Base-by-base conservation (phyloP, 1,140 invertebrate genomes). In the Dryas iulia region DNA sequence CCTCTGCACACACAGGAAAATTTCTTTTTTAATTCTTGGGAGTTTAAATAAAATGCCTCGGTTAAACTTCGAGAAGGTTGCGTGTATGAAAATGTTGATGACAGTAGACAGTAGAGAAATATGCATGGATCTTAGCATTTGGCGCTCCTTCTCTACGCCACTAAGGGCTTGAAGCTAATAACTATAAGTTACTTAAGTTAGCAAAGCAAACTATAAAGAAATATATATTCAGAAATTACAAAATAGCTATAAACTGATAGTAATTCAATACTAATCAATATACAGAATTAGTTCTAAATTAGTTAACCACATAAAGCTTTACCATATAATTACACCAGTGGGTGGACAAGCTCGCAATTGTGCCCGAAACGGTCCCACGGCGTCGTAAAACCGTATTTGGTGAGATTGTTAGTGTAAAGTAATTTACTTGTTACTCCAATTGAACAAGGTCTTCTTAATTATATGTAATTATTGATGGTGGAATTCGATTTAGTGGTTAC, bases 311-410 rank as follows among this genome's bases (percentile, higher is more conserved):
- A 31, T 35, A 18, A 33, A 1, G n/a, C 52, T 52, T 63, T 35
- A 39, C 64, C 52, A 54, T 66, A 66, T 76, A 82, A 78, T 75
- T 66, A 60, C 33, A 53, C 26, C n/a, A 31, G 82, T 82, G 74
- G 82, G 82, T 47, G 82, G 65, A 71, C 75, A 76, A 75, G 71
- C 71, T 53, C 33, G 59, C 72, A 78, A 80, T 78, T 71, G 70
- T 35, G 57, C 59, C 60, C 54, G 23, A 47, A 47, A 10, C 23
- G 23, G 26, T 77, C 59, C 59, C 69, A 73, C 66, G 66, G 57
- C 63, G 52, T 72, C 71, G 72, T 72, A 73, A 60, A 39, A 7
- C 81, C 79, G 65, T 77, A 64, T 80, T 72, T 73, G 82, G 81
- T 65, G 25, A 26, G 30, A 21, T 31, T 47, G 23, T 47, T 52